phyloP scores from a whole-genome alignment of 2,113 vertebrate species.

The Oncorhynchus nerka region DNA sequence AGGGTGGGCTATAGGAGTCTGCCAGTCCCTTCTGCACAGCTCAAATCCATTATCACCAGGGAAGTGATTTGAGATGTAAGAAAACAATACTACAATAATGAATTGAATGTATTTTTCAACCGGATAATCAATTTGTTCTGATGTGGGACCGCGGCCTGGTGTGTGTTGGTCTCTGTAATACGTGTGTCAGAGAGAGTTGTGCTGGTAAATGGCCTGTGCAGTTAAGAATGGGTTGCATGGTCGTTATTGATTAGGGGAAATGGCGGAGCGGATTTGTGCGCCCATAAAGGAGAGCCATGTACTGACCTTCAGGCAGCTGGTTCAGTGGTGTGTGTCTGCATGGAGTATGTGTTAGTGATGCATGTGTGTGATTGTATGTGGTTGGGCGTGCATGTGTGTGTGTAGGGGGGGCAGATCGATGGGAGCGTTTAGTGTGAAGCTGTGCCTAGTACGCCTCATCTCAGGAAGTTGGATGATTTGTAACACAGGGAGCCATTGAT shows the following conservation, averaged over 20 bases:
- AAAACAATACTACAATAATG: conserved; percentile 49
- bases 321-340: conserved; percentile 7
- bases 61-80: conserved; percentile 37
- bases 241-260: conserved; percentile 60
- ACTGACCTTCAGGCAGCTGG: conserved; percentile 14
- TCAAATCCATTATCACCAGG: conserved; percentile 49
- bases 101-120: conserved; percentile 52
- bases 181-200: conserved; percentile 28
- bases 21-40: conserved; percentile 26
- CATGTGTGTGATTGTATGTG: conserved; percentile 5
- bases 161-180: conserved; percentile 30
- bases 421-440: conserved; percentile 29
- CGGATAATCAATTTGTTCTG: conserved; percentile 57
- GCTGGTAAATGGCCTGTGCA: conserved; percentile 36
- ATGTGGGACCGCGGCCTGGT: conserved; percentile 22
- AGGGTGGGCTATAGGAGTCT: neutral
- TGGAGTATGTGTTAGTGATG: conserved; percentile 8
- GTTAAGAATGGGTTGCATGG: conserved; percentile 30
- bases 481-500: neutral
- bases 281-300: conserved; percentile 32
- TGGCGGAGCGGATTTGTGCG: conserved; percentile 44
- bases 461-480: conserved; percentile 8
- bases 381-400: neutral
- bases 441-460: conserved; percentile 12
- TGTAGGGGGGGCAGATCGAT: conserved; percentile 10